These are phyloP conservation scores for Heliconius charithonia DNA, from an alignment of 2,888 invertebrate species.

Conservation along the genomic window DNA sequence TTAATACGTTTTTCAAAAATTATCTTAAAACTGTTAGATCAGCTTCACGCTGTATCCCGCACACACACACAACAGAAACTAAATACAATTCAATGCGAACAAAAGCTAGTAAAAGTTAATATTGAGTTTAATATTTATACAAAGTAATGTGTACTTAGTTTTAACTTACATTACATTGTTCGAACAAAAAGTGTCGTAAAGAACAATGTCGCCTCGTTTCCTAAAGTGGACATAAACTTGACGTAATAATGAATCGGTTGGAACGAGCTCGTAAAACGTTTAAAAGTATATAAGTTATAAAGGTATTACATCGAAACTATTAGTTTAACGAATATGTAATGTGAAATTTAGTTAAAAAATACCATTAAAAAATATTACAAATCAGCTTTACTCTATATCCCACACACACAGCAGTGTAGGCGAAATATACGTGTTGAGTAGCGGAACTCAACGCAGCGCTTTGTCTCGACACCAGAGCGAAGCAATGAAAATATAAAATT, in stretches of 20 bases:
- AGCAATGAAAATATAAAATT: no score
- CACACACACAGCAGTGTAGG: not conserved
- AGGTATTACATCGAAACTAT: not conserved
- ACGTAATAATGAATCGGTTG: conserved; percentile 21
- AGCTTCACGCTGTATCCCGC: not conserved
- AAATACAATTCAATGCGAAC: not conserved
- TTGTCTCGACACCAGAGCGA: no score
- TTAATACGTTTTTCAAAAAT: no score
- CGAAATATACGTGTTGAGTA: no score
- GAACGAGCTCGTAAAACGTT: conserved; percentile 16
- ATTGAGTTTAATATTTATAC: conserved; percentile 13
- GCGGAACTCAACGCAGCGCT: no score
- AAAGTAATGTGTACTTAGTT: conserved; percentile 8
- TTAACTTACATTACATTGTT: conserved; percentile 5
- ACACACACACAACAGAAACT: no score
- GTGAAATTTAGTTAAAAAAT: not conserved
- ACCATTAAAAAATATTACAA: not conserved
- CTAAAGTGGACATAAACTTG: conserved; percentile 9
- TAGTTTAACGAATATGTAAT: not conserved
- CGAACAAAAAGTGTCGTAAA: conserved; percentile 17
- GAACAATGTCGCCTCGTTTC: conserved; percentile 25
- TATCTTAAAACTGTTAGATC: no score
- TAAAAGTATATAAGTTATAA: conserved; percentile 1
- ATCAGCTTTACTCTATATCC: not conserved
- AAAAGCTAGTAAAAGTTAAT: not conserved